Conservation (phyloP, 2,888 invertebrate species). For the Abrostola triplasia region DNA sequence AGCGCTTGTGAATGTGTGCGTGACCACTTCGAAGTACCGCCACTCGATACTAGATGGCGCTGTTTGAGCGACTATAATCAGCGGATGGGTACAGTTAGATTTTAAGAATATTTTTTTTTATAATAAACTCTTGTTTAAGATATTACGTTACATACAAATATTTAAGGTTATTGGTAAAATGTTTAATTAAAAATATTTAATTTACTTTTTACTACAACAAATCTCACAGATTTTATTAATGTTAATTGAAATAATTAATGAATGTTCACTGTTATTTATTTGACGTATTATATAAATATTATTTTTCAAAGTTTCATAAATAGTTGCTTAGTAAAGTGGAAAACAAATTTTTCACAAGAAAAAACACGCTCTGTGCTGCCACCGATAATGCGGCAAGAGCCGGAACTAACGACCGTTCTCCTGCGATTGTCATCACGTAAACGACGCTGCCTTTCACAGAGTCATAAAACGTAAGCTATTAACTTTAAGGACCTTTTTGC, state of each 20-base stretch:
- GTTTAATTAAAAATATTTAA: no score
- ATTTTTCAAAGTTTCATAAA: neutral
- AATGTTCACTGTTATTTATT: neutral
- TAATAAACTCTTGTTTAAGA: no score
- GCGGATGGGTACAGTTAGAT: neutral
- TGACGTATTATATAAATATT: neutral
- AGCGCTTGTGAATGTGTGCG: slow-evolving; percentile 45
- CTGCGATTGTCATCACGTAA: slow-evolving; percentile 58
- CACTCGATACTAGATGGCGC: slow-evolving; percentile 82
- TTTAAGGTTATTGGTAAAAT: neutral
- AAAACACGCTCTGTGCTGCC: slow-evolving; percentile 70
- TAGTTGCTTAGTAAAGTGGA: slow-evolving; percentile 1
- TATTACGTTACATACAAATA: neutral
- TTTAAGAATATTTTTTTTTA: no score
- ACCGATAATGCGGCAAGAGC: slow-evolving; percentile 58
- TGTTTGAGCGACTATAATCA: slow-evolving; percentile 33
- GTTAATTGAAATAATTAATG: neutral
- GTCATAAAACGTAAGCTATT: slow-evolving; percentile 72
- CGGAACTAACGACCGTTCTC: slow-evolving; percentile 68
- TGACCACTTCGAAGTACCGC: slow-evolving; percentile 67
- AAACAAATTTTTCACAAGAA: slow-evolving; percentile 21
- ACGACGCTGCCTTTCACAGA: slow-evolving; percentile 57
- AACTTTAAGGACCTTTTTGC: slow-evolving; percentile 67
- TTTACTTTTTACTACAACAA: neutral
- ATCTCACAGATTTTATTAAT: neutral